Percentiles rank a stretch among this genome's conserved stretches.
These are phyloP conservation scores for Teleiodes luculella DNA, from an alignment of 2,888 invertebrate genomes.

Conservation along the genomic window DNA sequence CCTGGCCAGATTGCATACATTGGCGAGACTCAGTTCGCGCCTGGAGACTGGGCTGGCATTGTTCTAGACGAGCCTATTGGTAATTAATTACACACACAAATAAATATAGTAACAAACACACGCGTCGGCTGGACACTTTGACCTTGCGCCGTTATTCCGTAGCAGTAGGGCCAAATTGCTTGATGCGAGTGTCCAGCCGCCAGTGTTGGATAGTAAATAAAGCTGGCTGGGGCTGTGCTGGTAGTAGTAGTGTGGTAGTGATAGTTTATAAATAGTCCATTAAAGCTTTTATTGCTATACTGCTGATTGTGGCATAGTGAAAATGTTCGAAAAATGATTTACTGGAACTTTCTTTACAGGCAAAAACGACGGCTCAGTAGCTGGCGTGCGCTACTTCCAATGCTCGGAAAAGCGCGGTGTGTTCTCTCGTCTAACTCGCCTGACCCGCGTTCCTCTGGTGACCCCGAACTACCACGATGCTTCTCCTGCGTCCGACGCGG, in stretches of 20 bases:
- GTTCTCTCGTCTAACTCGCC: conserved; percentile 92
- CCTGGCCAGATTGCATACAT: conserved; percentile 95
- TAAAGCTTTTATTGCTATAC: too few species aligned
- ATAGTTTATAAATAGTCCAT: too few species aligned
- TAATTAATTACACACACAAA: conserved; percentile 65
- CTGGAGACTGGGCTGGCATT: conserved; percentile 98
- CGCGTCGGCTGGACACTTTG: too few species aligned
- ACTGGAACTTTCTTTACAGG: conserved; percentile 75
- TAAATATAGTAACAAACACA: too few species aligned
- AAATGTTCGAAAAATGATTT: too few species aligned
- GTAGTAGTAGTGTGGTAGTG: too few species aligned
- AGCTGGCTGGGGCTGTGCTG: too few species aligned
- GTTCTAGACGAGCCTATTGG: conserved; percentile 97
- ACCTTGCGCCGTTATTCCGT: too few species aligned
- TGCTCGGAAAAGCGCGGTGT: conserved; percentile 96
- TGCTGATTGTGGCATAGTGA: too few species aligned
- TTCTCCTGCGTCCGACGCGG: conserved; percentile 67
- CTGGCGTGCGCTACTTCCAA: conserved; percentile 94
- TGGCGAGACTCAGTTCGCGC: conserved; percentile 97
- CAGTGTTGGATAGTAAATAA: too few species aligned
- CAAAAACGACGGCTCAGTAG: conserved; percentile 97
- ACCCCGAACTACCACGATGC: conserved; percentile 73
- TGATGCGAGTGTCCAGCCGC: too few species aligned
- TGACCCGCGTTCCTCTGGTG: conserved; percentile 85
- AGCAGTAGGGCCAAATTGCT: too few species aligned